Base-by-base conservation (phyloP, 2,113 vertebrate species). In the Pachycephala philippinensis region DNA sequence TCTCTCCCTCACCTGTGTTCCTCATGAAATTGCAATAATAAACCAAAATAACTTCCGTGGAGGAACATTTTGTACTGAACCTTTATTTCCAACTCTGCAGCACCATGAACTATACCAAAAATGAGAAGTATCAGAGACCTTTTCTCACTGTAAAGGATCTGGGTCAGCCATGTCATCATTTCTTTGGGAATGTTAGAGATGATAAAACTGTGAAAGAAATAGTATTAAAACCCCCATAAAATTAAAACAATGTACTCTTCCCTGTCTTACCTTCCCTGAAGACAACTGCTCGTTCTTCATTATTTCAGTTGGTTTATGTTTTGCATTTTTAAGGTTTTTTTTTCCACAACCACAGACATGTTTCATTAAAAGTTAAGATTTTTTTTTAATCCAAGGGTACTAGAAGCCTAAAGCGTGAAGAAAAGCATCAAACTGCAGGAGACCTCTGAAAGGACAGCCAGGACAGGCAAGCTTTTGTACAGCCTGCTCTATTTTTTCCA, bases 291-390 rank as follows among this genome's bases (percentile, higher is more conserved):
- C 0, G 1, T 70, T 87, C 49, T 76, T 86, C 59, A 72, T 66
- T 84, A 74, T 86, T 80, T 81, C 39, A 27, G 20, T 20, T 81
- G 30, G 16, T 86, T 86, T 59, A 71, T 11, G 19, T 33, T 90
- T 66, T 72, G 16, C 8, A 74, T 63, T 77, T 96, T 88, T 13
- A 69, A 37, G 6, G 3, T 0, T 0, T 44, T 63, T 89, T 69
- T 69, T 64, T 15, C 35, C 30, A 69, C 6, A 86, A 40, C 37
- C 18, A 89, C 0, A 0, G 40, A 64, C 13, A 39, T 0, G 1
- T 84, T 90, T 76, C 33, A 76, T 66, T 88, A 68, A 90, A 83
- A 93, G 42, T 26, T 72, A 49, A 44, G 63, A 80, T 63, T 56
- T 92, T 69, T 18, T 33, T 68, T 84, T 84, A 71, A 84, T 68